Base-by-base conservation (phyloP, 1,140 invertebrate genomes). In the Thereuonema tuberculata region DNA sequence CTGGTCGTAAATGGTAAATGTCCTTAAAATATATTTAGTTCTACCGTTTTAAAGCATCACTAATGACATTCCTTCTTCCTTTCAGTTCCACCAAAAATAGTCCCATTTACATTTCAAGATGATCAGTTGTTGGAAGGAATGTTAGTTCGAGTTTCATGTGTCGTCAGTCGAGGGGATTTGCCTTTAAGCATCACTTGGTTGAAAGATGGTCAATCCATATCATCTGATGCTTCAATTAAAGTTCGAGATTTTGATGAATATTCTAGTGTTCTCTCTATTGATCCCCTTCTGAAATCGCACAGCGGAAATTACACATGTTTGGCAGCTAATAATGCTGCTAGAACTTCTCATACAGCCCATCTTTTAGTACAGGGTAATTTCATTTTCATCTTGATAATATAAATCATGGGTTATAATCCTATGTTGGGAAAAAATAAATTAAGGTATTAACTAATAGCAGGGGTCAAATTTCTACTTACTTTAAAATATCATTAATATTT, bases 311-410 rank as follows among this genome's bases (percentile, higher is more conserved):
- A 70, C 54, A 70, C 69, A 14, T 70, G 69, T 56, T 52, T 70
- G n/a, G 67, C 67, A 14, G 61, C 61, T 9, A 68, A 68, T 74
- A 69, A 72, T 52, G 83, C 81, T 43, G 84, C 83, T 20, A 74
- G 69, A 24, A 75, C 75, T 37, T 79, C 75, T 59, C 80, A 81
- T 69, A 80, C 82, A 24, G 78, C 84, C 37, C 70, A 67, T 37
- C 74, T 81, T 60, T 67, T 74, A 70, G 79, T 81, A 66, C 77
- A 80, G 68, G 79, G 80, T 81, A 73, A 54, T 46, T 46, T 21
- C 53, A 17, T n/a, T n/a, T n/a, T n/a, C n/a, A n/a, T n/a, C n/a
- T n/a, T n/a, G n/a, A n/a, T n/a, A n/a, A n/a, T 1, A n/a, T n/a
- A n/a, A n/a, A n/a, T n/a, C n/a, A n/a, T n/a, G n/a, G n/a, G n/a